Conservation (phyloP, 2,888 invertebrate species). For the Ditula angustiorana region DNA sequence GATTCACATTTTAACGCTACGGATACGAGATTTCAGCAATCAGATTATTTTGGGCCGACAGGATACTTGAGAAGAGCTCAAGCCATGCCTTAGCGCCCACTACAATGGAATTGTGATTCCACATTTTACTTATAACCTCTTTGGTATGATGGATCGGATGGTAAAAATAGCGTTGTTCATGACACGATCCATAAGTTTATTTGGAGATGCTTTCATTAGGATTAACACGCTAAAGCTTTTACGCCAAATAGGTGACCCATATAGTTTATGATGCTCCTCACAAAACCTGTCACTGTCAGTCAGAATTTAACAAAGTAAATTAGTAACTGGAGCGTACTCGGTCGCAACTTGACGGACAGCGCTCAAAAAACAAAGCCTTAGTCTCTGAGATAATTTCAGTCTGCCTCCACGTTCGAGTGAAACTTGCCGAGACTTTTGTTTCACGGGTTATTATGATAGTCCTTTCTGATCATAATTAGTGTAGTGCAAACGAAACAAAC, state of each 20-base stretch:
- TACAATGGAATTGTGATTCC: too few relatives aligned
- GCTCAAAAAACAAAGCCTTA: background rate
- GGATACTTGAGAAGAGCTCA: too few relatives aligned
- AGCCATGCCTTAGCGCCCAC: too few relatives aligned
- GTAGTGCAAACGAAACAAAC: too few relatives aligned
- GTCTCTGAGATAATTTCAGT: background rate
- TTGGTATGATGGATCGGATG: too few relatives aligned
- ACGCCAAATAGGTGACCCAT: conserved; percentile 8
- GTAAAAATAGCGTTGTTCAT: too few relatives aligned
- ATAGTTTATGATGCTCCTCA: conserved; percentile 15
- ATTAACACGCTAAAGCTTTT: background rate
- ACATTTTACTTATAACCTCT: too few relatives aligned
- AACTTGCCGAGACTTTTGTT: too few relatives aligned
- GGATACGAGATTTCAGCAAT: too few relatives aligned
- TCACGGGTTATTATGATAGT: too few relatives aligned
- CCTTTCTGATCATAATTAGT: too few relatives aligned
- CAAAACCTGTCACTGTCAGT: conserved; percentile 24
- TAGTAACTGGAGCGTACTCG: conserved; percentile 10
- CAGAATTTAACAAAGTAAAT: conserved; percentile 26
- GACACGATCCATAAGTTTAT: background rate
- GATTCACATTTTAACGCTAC: background rate
- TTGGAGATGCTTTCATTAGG: background rate
- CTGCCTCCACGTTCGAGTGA: background rate
- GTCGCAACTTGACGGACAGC: conserved; percentile 10
- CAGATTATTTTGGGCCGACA: too few relatives aligned